phyloP scores from a whole-genome alignment of 2,888 invertebrate species.

The Agriopis leucophaearia region DNA sequence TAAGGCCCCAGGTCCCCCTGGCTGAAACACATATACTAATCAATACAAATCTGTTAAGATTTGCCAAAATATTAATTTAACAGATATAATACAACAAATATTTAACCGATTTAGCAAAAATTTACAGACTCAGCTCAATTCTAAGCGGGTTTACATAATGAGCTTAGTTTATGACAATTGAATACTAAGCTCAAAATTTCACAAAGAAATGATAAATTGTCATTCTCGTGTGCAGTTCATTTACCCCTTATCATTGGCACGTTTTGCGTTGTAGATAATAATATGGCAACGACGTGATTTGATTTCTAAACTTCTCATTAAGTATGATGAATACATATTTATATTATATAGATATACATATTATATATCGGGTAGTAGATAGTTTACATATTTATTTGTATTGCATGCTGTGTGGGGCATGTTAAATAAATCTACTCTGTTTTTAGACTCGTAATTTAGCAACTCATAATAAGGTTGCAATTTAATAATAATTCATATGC shows the following conservation, averaged over 20 bases:
- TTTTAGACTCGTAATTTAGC: background rate
- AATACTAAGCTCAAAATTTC: slow-evolving; percentile 2
- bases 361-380: too few species aligned
- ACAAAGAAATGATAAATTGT: slow-evolving; percentile 10
- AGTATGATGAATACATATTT: slow-evolving; percentile 6
- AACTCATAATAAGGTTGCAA: background rate
- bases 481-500: too few species aligned
- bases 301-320: slow-evolving; percentile 22
- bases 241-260: slow-evolving; percentile 35
- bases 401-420: slow-evolving; percentile 2
- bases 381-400: background rate
- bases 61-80: too few species aligned
- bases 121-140: background rate
- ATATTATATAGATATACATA: too few species aligned
- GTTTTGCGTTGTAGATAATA: slow-evolving; percentile 25
- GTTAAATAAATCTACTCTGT: background rate
- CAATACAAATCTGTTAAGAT: too few species aligned
- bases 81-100: too few species aligned
- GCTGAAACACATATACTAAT: too few species aligned
- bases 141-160: background rate
- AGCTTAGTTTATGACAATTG: background rate
- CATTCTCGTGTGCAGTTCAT: slow-evolving; percentile 23
- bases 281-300: slow-evolving; percentile 19
- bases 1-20: too few species aligned
- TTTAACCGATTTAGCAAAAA: background rate